Conservation (phyloP, 53 echinoderm and acorn worm species). For the Antedon mediterranea region DNA sequence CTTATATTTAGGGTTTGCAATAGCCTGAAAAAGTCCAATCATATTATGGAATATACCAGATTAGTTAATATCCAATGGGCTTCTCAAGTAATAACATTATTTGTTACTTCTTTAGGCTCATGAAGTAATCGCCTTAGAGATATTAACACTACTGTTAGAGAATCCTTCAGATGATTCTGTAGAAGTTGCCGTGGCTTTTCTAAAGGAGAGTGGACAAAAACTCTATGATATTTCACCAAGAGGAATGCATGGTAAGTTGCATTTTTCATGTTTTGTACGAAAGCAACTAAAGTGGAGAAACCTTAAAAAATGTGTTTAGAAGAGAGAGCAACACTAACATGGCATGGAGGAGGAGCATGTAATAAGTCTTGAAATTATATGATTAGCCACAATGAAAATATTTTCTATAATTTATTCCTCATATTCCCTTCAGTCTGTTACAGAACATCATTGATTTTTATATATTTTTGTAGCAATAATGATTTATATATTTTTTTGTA, state of each 20-base stretch:
- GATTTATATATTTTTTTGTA: slow-evolving; percentile 7
- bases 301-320: too few species aligned
- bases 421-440: too few species aligned
- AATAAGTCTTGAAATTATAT: too few species aligned
- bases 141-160: slow-evolving; percentile 71
- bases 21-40: too few species aligned
- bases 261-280: background rate
- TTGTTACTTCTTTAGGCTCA: slow-evolving; percentile 40
- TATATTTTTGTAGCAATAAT: too few species aligned
- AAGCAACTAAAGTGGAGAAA: too few species aligned
- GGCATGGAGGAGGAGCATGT: too few species aligned
- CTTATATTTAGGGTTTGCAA: background rate
- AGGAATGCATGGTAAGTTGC: slow-evolving; percentile 69
- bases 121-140: slow-evolving; percentile 74
- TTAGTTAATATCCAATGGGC: background rate
- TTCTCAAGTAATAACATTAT: background rate
- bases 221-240: slow-evolving; percentile 70
- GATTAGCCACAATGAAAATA: too few species aligned
- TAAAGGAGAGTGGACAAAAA: slow-evolving; percentile 86
- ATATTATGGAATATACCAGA: too few species aligned
- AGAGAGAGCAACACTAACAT: too few species aligned
- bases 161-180: slow-evolving; percentile 89
- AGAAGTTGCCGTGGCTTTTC: slow-evolving; percentile 73
- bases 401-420: too few species aligned
- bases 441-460: too few species aligned